Evolutionary conservation across 2,888 invertebrate species (phyloP), one percentile per base, ranked within the genome.

Genomic region (Polyploca ridens): DNA sequence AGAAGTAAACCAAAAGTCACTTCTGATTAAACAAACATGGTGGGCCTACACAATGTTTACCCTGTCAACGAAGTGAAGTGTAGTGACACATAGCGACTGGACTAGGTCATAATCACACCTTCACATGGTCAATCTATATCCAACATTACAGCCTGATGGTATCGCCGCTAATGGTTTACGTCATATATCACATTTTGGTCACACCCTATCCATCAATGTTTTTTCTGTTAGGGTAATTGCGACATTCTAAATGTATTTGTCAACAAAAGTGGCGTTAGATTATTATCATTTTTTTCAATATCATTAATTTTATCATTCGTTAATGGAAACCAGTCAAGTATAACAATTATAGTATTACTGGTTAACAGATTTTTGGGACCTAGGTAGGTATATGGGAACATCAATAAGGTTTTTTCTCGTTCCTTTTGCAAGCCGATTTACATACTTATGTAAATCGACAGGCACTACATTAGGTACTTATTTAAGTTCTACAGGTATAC

Each of bases 121-220:
- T 7, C 54, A 54, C 54, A 54, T 54, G 54, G 54, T 19, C 54
- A 54, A 35, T 59, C 11, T 33, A 35, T n/a, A 35, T 60, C 41
- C 13, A 41, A 41, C 41, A 13, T 13, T 41, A 41, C 27, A n/a
- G 19, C 13, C 16, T 73, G 86, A 87, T 88, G 64, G 69, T 86
- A 89, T 90, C 89, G 71, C 44, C 66, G 60, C 76, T 90, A 89
- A 90, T 90, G 87, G 86, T 69, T 73, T 72, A 72, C 71, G 76
- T 84, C 87, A 86, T 89, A 82, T 75, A 87, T 91, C 90, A 91
- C 74, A 69, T 19, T 72, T 66, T 68, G 73, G 78, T 81, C 83
- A 87, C 87, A 83, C 87, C 81, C 78, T 75, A 71, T 74, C 62
- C 63, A 69, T 60, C 41, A 66, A 63, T 71, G 67, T 69, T 68